phyloP scores from a whole-genome alignment of 2,888 invertebrate genomes.

The Clusia tigrina region DNA sequence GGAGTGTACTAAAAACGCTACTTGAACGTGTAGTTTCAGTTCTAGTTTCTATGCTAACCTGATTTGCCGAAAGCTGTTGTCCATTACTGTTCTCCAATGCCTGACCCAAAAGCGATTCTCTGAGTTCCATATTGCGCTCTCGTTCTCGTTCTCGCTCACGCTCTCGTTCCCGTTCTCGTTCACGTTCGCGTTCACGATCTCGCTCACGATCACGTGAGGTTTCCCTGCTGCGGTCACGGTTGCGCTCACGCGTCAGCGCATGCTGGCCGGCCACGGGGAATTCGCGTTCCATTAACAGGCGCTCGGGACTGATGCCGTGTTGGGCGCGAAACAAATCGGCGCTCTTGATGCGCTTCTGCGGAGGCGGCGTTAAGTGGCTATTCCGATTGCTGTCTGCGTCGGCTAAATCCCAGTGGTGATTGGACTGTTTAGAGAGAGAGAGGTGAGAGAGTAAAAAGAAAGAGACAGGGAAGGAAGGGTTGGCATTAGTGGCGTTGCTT shows the following conservation, averaged over 20 bases:
- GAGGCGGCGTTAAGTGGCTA: conserved; percentile 68
- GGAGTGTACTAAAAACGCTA: too few species aligned
- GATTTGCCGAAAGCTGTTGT: conserved; percentile 61
- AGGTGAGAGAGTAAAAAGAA: conserved; percentile 8
- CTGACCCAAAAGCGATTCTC: conserved; percentile 78
- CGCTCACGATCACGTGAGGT: conserved; percentile 67
- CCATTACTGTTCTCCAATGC: conserved; percentile 75
- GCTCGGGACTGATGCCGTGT: conserved; percentile 66
- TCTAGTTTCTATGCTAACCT: conserved; percentile 38
- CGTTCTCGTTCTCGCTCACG: conserved; percentile 66
- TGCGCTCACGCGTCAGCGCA: conserved; percentile 59
- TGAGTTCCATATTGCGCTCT: conserved; percentile 72
- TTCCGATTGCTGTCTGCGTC: conserved; percentile 66
- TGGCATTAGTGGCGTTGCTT: conserved; percentile 26
- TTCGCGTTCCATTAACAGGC: conserved; percentile 62
- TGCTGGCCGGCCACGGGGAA: conserved; percentile 61
- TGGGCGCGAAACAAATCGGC: conserved; percentile 75
- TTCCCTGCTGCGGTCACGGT: conserved; percentile 59
- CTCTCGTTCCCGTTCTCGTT: conserved; percentile 54
- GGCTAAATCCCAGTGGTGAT: conserved; percentile 70
- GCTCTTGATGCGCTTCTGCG: conserved; percentile 76
- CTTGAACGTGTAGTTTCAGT: too few species aligned
- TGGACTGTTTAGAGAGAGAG: conserved; percentile 44
- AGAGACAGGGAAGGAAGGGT: background rate
- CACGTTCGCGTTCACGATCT: conserved; percentile 68